phyloP scores from a whole-genome alignment of 2,888 invertebrate species.

The Amphipyra berbera region DNA sequence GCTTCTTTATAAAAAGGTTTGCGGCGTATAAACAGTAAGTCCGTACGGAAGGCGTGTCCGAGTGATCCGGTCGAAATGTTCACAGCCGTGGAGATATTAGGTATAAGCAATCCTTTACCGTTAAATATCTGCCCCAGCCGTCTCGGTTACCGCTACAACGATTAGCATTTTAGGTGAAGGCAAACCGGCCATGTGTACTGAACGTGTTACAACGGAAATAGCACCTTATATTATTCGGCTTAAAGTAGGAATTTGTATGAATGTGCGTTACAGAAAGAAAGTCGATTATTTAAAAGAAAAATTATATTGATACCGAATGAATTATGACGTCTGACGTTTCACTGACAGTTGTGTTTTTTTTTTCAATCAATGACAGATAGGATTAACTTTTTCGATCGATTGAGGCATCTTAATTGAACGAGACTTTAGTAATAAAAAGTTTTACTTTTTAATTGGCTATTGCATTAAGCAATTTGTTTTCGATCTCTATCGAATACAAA shows the following conservation, averaged over 20 bases:
- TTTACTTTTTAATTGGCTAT: too few species aligned
- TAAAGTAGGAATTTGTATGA: conserved; percentile 21
- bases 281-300: conserved; percentile 46
- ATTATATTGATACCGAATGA: conserved; percentile 14
- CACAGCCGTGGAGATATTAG: conserved; percentile 42
- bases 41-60: conserved; percentile 26
- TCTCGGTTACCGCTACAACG: conserved; percentile 67
- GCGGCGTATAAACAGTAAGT: background rate
- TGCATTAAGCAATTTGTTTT: too few species aligned
- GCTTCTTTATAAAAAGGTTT: background rate
- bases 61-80: conserved; percentile 32
- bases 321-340: conserved; percentile 3
- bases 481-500: too few species aligned
- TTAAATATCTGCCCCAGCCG: conserved; percentile 69
- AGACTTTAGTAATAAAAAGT: too few species aligned
- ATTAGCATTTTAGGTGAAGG: conserved; percentile 87
- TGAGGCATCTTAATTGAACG: background rate
- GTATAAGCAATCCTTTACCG: conserved; percentile 74
- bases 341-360: background rate
- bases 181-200: conserved; percentile 68
- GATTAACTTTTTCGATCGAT: background rate
- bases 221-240: conserved; percentile 7
- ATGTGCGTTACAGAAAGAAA: conserved; percentile 45
- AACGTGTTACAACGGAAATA: conserved; percentile 26
- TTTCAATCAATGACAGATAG: background rate